phyloP scores from a whole-genome alignment of 2,113 vertebrate genomes.

The Leptosomus discolor region DNA sequence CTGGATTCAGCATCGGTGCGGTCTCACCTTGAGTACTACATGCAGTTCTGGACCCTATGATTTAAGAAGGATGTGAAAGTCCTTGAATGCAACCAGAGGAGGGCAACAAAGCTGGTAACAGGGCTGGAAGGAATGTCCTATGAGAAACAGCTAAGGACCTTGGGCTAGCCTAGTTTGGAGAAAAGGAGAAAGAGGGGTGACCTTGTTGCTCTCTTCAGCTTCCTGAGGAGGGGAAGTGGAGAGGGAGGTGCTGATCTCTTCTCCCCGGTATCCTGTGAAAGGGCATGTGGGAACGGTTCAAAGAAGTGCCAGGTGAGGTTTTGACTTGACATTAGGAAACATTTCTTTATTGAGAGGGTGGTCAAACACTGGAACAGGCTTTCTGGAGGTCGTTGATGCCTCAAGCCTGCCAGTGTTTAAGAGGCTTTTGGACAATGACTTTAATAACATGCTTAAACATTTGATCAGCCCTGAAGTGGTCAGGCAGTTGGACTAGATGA shows the following conservation, averaged over 20 bases:
- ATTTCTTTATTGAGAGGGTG: neutral
- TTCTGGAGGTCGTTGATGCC: neutral
- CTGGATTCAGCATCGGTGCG: accelerated
- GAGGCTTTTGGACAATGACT: neutral
- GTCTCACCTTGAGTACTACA: neutral
- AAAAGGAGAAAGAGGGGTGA: neutral
- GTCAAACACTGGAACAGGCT: neutral
- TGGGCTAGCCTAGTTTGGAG: neutral
- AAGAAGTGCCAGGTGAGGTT: neutral
- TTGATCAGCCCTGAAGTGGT: neutral
- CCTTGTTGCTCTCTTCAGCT: neutral
- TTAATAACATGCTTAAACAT: neutral
- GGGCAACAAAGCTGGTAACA: neutral
- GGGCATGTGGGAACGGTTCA: neutral
- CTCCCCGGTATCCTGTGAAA: neutral
- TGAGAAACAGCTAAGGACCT: neutral
- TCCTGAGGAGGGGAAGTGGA: neutral
- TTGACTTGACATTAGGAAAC: neutral
- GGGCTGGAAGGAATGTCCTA: neutral
- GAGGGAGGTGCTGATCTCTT: neutral
- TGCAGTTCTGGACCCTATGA: neutral
- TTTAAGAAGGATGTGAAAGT: neutral
- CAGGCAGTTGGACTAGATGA: neutral
- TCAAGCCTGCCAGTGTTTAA: neutral
- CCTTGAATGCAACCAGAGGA: neutral